A percentile compares a stretch with the other conserved stretches of the same genome.
These are phyloP conservation scores for Eumeta japonica DNA, from an alignment of 1,140 invertebrate species.

Conservation along the genomic window DNA sequence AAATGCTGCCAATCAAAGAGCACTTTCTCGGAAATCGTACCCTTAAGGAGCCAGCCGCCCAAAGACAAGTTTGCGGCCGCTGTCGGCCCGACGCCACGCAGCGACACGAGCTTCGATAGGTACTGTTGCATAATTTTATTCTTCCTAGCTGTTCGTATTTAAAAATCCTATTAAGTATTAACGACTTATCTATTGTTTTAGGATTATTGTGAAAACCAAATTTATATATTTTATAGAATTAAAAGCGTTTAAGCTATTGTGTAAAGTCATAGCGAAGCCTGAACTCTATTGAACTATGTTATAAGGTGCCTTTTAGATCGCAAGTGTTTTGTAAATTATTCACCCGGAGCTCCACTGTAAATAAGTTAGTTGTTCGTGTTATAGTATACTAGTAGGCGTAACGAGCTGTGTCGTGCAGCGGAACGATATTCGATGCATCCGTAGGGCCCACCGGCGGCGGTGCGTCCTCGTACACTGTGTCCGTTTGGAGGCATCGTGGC, in stretches of 20 bases:
- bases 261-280: constrained; percentile 54
- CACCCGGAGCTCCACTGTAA: constrained; percentile 45
- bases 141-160: constrained; percentile 56
- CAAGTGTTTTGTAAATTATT: constrained; percentile 55
- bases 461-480: no score
- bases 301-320: constrained; percentile 52
- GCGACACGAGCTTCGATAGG: no score
- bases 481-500: constrained; percentile 53
- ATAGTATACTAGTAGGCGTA: constrained; percentile 51
- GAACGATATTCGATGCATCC: no score
- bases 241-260: constrained; percentile 52
- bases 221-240: constrained; percentile 57
- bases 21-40: constrained; percentile 33
- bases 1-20: constrained; percentile 41
- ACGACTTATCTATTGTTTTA: constrained; percentile 51
- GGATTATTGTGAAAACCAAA: constrained; percentile 55
- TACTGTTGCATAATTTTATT: constrained; percentile 56
- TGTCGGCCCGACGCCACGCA: no score
- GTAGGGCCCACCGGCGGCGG: no score
- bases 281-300: constrained; percentile 40
- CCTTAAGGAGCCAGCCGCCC: no score
- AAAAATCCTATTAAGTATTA: constrained; percentile 56
- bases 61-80: no score
- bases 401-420: constrained; percentile 45
- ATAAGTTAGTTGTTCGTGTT: constrained; percentile 45